phyloP scores from a whole-genome alignment of 2,888 invertebrate genomes.

The Adela reaumurella region DNA sequence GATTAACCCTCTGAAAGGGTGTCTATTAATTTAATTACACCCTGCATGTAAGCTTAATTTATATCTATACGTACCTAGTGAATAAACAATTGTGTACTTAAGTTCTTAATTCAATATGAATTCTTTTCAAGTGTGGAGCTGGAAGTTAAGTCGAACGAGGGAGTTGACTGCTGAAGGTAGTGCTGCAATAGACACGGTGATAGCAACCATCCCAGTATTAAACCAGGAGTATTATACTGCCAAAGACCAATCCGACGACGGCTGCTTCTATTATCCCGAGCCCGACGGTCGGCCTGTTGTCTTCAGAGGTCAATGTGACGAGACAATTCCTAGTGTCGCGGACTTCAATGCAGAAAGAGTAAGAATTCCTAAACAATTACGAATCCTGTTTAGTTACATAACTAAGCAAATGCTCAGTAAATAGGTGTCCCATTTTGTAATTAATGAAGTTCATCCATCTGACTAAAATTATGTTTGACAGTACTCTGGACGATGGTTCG shows the following conservation, averaged over 20 bases:
- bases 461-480: constrained; percentile 14
- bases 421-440: no score
- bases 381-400: no score
- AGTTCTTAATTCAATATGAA: no score
- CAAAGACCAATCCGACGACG: constrained; percentile 22
- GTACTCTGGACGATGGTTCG: constrained; percentile 60
- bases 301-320: constrained; percentile 31
- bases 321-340: constrained; percentile 17
- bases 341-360: constrained; percentile 22
- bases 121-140: constrained; percentile 24
- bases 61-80: no score
- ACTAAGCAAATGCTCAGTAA: no score
- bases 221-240: constrained; percentile 21
- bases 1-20: no score
- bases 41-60: no score
- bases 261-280: constrained; percentile 36
- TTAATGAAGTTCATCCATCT: no score
- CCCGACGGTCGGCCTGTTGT: constrained; percentile 22
- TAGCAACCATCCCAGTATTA: constrained; percentile 20
- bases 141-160: constrained; percentile 35
- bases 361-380: no score
- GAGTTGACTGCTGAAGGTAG: constrained; percentile 15
- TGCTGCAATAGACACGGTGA: constrained; percentile 18
- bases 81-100: no score
- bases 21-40: no score